Percentiles rank a stretch among this genome's conserved stretches.
These are phyloP conservation scores for Tanytarsus gracilentus DNA, from an alignment of 2,888 invertebrate genomes.

Conservation along the genomic window DNA sequence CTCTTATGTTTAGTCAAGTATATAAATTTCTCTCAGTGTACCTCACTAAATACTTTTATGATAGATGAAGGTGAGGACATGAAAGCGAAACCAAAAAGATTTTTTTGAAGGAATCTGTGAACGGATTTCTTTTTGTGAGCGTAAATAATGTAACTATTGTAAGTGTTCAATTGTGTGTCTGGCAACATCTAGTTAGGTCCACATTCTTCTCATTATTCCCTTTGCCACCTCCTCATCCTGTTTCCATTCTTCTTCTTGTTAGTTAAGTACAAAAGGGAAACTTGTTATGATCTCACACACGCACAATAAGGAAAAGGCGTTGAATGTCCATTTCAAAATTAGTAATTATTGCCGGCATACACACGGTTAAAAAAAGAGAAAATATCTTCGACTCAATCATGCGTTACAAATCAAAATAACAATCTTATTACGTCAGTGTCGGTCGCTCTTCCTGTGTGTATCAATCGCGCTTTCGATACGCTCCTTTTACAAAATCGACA, in stretches of 20 bases:
- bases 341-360: conserved; percentile 3
- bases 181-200: conserved; percentile 20
- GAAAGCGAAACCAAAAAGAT: no score
- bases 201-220: no score
- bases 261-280: neutral
- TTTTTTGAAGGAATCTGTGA: neutral
- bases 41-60: no score
- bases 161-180: conserved; percentile 2
- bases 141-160: conserved; percentile 15
- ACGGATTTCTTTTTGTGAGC: conserved; percentile 3
- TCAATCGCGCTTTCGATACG: neutral
- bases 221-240: no score
- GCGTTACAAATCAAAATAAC: conserved; percentile 26
- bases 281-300: neutral
- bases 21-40: no score
- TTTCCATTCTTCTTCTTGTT: neutral
- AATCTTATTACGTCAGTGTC: conserved; percentile 27
- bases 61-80: no score
- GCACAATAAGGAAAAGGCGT: conserved; percentile 1
- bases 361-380: neutral
- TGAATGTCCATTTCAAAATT: conserved; percentile 5
- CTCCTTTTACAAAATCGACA: conserved; percentile 13
- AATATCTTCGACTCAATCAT: conserved; percentile 4
- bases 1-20: no score
- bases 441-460: conserved; percentile 12